phyloP scores from a whole-genome alignment of 2,113 vertebrate species.

The Dendrocopos noguchii region DNA sequence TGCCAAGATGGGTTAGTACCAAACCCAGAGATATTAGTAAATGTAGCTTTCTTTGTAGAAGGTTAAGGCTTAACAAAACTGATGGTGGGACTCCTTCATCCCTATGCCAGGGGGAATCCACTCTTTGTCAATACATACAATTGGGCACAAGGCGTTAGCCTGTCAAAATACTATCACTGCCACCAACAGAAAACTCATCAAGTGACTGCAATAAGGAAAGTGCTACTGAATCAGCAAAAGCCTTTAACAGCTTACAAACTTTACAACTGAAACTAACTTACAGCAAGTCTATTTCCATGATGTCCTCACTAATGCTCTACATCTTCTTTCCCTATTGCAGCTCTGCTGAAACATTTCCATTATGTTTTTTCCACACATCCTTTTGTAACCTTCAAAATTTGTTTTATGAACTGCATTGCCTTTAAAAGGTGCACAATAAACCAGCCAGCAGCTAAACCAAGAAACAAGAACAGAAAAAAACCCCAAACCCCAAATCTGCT shows the following conservation, averaged over 20 bases:
- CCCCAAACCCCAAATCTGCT: background rate
- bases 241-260: background rate
- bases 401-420: background rate
- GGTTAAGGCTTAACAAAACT: background rate
- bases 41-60: background rate
- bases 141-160: background rate
- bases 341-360: background rate
- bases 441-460: background rate
- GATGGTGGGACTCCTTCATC: background rate
- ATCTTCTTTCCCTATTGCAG: background rate
- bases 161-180: background rate
- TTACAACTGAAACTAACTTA: background rate
- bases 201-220: background rate
- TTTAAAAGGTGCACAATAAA: background rate
- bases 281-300: background rate
- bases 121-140: fast-evolving
- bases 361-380: background rate
- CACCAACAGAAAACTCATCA: background rate
- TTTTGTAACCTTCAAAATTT: background rate
- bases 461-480: background rate
- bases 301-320: background rate
- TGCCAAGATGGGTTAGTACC: background rate
- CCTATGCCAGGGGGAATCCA: background rate
- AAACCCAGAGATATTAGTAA: background rate
- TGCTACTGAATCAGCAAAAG: background rate